Evolutionary conservation across 2,888 invertebrate species (phyloP).

Genomic region (Amphipoea lucens): DNA sequence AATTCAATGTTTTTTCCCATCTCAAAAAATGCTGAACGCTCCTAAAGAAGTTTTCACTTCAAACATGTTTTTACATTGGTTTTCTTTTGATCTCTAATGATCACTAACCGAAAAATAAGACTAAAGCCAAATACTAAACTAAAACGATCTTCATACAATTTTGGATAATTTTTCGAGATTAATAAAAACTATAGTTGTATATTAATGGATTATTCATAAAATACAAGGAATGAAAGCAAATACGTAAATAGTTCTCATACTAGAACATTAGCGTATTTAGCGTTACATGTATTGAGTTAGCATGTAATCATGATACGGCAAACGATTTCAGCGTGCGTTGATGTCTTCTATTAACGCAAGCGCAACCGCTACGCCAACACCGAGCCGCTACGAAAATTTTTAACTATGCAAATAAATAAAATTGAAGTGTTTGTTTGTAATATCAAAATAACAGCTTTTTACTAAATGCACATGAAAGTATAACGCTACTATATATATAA

Average conservation of each 20-base stretch:
- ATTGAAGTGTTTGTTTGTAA: no score
- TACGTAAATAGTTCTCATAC: conserved; percentile 3
- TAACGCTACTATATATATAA: background rate
- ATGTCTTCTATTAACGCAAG: conserved; percentile 70
- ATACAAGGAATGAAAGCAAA: conserved; percentile 1
- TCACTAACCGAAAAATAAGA: background rate
- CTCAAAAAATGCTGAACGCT: no score
- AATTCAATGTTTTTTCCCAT: no score
- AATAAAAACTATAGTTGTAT: background rate
- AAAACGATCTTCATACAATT: background rate
- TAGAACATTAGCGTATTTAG: conserved; percentile 17
- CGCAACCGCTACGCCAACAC: conserved; percentile 32
- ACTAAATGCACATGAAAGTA: background rate
- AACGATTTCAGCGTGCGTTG: conserved; percentile 69
- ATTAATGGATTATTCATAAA: background rate
- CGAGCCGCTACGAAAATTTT: conserved; percentile 13
- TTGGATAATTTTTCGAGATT: no score
- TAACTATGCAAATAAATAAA: background rate
- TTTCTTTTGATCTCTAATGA: background rate
- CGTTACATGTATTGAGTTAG: conserved; percentile 22
- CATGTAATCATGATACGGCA: conserved; percentile 33
- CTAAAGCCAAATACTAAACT: background rate
- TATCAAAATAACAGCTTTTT: background rate
- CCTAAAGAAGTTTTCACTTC: no score
- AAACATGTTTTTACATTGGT: no score